Evolutionary conservation across 2,888 invertebrate species (phyloP), one percentile per base, ranked within the genome.

Genomic region (Tolmerus cingulatus): DNA sequence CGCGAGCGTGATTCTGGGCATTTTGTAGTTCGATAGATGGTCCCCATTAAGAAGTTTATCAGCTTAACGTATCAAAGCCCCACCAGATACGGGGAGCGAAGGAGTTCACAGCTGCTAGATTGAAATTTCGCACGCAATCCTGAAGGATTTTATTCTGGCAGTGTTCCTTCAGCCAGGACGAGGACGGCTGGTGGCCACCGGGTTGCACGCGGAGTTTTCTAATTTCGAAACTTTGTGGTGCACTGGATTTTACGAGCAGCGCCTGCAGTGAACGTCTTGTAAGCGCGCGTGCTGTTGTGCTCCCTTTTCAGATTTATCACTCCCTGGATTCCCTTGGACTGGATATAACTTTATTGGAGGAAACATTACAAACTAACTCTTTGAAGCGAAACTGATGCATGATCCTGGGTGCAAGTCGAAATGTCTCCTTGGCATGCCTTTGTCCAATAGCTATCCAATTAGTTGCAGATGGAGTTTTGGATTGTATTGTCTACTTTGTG

Each of bases 11-110:
- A 51, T 79, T 79, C 40, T 12, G 46, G 40, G 30, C 51, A 79
- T 79, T 79, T 79, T 79, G 79, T 79, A 46, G 51, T 51, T 79
- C 79, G 30, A 79, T 79, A 79, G 51, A 27, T 79, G 51, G 46
- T 30, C 30, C 30, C 51, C 55, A 79, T 79, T 79, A 79, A 78
- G 23, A 5, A 78, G 46, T 46, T 51, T 51, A 79, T 79, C 79
- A 79, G 79, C 27, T 51, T 27, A 51, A n/a, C 23, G 79, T 51
- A 79, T 79, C 51, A 51, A 27, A 51, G 51, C 30, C 55, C 27
- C n/a, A 51, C 16, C 30, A 51, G 79, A 55, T 30, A 79, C 46
- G 27, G 51, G 51, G 12, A 7, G 14, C 3, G 51, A 51, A 79
- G 16, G 23, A 79, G 40, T 27, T 79, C 30, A 27, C 46, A 79